A percentile compares a stretch with the other conserved stretches of the same genome.
Evolutionary conservation across 1,140 invertebrate genomes (phyloP).

Genomic region (Drosophila lowei): DNA sequence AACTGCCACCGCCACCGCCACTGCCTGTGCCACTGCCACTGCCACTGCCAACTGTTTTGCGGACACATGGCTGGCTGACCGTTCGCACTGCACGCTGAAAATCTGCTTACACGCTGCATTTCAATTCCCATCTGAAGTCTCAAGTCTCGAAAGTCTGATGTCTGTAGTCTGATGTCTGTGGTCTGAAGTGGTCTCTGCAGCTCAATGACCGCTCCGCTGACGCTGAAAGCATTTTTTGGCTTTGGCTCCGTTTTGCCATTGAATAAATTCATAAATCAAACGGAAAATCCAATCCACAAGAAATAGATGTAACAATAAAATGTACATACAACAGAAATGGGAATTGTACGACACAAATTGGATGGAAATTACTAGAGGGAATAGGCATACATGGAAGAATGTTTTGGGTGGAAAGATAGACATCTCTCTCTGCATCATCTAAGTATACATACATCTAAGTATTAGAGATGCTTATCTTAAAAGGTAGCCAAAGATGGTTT

Average conservation of each 20-base stretch:
- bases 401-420: too few species aligned
- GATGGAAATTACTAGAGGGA: too few species aligned
- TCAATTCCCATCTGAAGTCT: slow-evolving; percentile 39
- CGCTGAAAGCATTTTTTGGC: slow-evolving; percentile 46
- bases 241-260: slow-evolving; percentile 50
- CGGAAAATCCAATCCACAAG: slow-evolving; percentile 2
- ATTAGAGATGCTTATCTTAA: too few species aligned
- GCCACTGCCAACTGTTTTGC: slow-evolving; percentile 5
- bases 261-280: slow-evolving; percentile 51
- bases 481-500: too few species aligned
- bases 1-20: slow-evolving; percentile 23
- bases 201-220: slow-evolving; percentile 51
- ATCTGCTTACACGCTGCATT: slow-evolving; percentile 51
- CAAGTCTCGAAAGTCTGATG: not conserved
- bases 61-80: too few species aligned
- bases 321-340: slow-evolving; percentile 8
- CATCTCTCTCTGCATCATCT: too few species aligned
- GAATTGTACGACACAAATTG: slow-evolving; percentile 5
- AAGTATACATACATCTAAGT: too few species aligned
- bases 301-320: slow-evolving; percentile 31
- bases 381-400: too few species aligned
- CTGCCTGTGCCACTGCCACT: slow-evolving; percentile 9
- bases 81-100: slow-evolving; percentile 1
- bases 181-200: slow-evolving; percentile 23
- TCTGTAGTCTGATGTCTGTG: too few species aligned